Evolutionary conservation across 2,888 invertebrate genomes (phyloP).

Genomic region (Pterobdella sp.): DNA sequence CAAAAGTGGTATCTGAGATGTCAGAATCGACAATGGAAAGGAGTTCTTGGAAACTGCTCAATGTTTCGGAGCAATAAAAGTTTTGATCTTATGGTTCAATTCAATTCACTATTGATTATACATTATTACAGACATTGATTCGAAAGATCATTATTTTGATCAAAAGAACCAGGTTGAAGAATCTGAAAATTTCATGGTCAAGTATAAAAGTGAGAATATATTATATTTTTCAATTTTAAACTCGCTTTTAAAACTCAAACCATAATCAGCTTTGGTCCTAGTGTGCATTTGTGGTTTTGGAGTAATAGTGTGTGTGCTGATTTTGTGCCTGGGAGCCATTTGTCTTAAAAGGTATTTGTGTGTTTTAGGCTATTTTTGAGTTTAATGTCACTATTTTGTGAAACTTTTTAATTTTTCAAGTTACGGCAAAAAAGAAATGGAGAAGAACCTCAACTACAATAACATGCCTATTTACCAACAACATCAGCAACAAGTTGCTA

Average conservation of each 20-base stretch:
- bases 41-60: conserved; percentile 34
- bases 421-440: not conserved
- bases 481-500: not conserved
- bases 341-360: conserved; percentile 24
- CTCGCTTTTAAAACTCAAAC: too few species aligned
- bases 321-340: conserved; percentile 25
- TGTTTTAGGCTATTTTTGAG: not conserved
- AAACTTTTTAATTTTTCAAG: not conserved
- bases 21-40: conserved; percentile 29
- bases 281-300: conserved; percentile 19
- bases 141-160: not conserved
- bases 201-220: not conserved
- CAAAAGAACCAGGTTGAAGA: not conserved
- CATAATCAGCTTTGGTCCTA: conserved; percentile 19
- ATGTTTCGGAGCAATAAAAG: not conserved
- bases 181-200: not conserved
- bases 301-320: conserved; percentile 19
- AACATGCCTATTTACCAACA: conserved; percentile 9
- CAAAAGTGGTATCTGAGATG: conserved; percentile 34
- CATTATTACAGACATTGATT: not conserved
- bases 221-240: not conserved
- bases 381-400: too few species aligned
- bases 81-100: not conserved
- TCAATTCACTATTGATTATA: too few species aligned
- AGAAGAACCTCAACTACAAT: conserved; percentile 9